Conservation (phyloP, 2,888 invertebrate species). For the Mimachlamys varia region DNA sequence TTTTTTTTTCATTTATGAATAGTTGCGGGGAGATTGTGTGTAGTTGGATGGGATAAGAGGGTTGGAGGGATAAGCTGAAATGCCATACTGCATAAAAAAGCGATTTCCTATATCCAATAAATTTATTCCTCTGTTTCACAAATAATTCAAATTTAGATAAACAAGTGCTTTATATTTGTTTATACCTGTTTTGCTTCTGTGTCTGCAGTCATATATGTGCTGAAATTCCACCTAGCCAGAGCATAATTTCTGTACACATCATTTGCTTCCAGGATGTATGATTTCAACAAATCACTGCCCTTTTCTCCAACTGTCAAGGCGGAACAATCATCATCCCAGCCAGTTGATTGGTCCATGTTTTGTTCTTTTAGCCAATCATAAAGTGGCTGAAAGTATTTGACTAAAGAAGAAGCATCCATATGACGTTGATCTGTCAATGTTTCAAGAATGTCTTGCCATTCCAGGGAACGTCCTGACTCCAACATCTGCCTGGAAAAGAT, state of each 20-base stretch:
- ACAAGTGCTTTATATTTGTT: no score
- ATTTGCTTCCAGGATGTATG: conserved; percentile 61
- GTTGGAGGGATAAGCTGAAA: no score
- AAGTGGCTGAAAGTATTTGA: conserved; percentile 93
- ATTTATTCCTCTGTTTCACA: not conserved
- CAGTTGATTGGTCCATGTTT: conserved; percentile 60
- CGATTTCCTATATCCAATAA: no score
- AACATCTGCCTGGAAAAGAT: conserved; percentile 76
- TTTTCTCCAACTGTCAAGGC: conserved; percentile 55
- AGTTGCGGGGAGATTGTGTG: no score
- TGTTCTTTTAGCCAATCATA: conserved; percentile 88
- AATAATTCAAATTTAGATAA: not conserved
- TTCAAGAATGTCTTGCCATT: conserved; percentile 88
- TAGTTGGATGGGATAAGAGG: no score
- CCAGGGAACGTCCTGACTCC: conserved; percentile 81
- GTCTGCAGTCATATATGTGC: conserved; percentile 72
- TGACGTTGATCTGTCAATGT: conserved; percentile 88
- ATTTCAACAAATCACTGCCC: conserved; percentile 58
- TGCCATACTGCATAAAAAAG: no score
- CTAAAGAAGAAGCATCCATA: conserved; percentile 89
- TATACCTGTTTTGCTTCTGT: not conserved
- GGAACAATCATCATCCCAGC: conserved; percentile 59
- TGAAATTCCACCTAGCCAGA: conserved; percentile 68
- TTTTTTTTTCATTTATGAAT: no score
- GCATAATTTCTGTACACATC: conserved; percentile 48